phyloP scores from a whole-genome alignment of 2,888 invertebrate species.

The Xylocampa areola region DNA sequence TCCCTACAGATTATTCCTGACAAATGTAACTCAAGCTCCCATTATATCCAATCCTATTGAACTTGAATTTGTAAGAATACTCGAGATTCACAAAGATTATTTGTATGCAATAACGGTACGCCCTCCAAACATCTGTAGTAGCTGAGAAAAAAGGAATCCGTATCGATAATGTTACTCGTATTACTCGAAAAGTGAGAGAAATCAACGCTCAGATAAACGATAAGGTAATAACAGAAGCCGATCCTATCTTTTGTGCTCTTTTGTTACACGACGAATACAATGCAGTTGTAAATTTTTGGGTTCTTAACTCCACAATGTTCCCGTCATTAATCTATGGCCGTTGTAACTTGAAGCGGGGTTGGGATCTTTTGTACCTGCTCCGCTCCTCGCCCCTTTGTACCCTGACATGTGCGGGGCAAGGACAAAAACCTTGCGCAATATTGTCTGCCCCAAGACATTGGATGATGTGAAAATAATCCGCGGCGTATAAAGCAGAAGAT shows the following conservation, averaged over 20 bases:
- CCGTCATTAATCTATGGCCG: slow-evolving; percentile 88
- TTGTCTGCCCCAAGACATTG: slow-evolving; percentile 77
- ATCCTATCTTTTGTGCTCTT: slow-evolving; percentile 85
- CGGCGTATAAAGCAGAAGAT: slow-evolving; percentile 71
- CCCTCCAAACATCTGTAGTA: slow-evolving; percentile 84
- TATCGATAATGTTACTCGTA: slow-evolving; percentile 81
- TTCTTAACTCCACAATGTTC: slow-evolving; percentile 88
- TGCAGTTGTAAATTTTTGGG: slow-evolving; percentile 89
- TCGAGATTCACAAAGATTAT: slow-evolving; percentile 68
- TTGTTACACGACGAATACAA: slow-evolving; percentile 81
- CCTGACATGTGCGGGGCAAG: slow-evolving; percentile 85
- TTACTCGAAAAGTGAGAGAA: slow-evolving; percentile 86
- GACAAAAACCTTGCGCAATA: slow-evolving; percentile 88
- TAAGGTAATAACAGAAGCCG: slow-evolving; percentile 89
- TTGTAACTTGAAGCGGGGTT: slow-evolving; percentile 86
- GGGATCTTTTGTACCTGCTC: slow-evolving; percentile 86
- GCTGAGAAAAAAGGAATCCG: slow-evolving; percentile 68
- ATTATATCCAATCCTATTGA: slow-evolving; percentile 50
- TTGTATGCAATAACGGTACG: slow-evolving; percentile 83
- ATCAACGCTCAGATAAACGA: slow-evolving; percentile 83
- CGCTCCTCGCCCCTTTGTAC: slow-evolving; percentile 79
- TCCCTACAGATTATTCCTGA: slow-evolving; percentile 57
- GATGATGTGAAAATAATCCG: slow-evolving; percentile 83
- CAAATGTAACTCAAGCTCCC: slow-evolving; percentile 49
- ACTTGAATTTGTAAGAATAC: slow-evolving; percentile 59